These are phyloP conservation scores for Leuctra nigra DNA, from an alignment of 2,888 invertebrate species.

Conservation along the genomic window DNA sequence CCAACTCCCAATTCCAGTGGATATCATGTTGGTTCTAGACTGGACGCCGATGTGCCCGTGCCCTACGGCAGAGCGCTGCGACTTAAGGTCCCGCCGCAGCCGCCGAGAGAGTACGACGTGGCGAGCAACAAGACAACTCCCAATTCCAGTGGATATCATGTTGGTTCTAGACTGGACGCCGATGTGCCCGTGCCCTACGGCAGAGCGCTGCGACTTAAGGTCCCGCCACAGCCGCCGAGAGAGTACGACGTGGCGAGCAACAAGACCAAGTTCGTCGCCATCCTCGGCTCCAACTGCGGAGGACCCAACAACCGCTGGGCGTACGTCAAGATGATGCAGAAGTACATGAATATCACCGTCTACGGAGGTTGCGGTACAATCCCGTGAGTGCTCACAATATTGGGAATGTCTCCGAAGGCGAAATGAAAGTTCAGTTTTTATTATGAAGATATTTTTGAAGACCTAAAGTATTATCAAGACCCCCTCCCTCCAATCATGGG, in stretches of 20 bases:
- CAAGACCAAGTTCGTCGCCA: constrained; percentile 44
- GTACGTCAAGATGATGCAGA: constrained; percentile 34
- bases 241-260: constrained; percentile 31
- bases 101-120: constrained; percentile 29
- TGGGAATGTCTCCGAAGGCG: too few relatives aligned
- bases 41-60: constrained; percentile 39
- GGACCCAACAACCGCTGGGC: constrained; percentile 35
- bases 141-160: too few relatives aligned
- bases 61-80: constrained; percentile 38
- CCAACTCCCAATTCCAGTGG: too few relatives aligned
- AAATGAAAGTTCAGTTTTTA: too few relatives aligned
- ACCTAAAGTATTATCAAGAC: too few relatives aligned
- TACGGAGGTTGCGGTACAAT: constrained; percentile 37
- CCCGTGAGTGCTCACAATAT: constrained; percentile 30
- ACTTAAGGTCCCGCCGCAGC: background rate
- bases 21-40: constrained; percentile 45
- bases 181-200: constrained; percentile 42
- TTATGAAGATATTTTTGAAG: too few relatives aligned
- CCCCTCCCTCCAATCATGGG: too few relatives aligned
- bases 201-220: constrained; percentile 27
- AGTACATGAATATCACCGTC: constrained; percentile 35
- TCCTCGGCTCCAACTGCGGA: constrained; percentile 45
- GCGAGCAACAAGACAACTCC: constrained; percentile 39
- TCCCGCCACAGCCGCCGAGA: background rate
- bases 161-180: constrained; percentile 42